Percentiles rank a stretch among this genome's conserved stretches.
Evolutionary conservation across 92 coral and sea anemone species (phyloP).

Genomic region (Zoanthus gigantus): DNA sequence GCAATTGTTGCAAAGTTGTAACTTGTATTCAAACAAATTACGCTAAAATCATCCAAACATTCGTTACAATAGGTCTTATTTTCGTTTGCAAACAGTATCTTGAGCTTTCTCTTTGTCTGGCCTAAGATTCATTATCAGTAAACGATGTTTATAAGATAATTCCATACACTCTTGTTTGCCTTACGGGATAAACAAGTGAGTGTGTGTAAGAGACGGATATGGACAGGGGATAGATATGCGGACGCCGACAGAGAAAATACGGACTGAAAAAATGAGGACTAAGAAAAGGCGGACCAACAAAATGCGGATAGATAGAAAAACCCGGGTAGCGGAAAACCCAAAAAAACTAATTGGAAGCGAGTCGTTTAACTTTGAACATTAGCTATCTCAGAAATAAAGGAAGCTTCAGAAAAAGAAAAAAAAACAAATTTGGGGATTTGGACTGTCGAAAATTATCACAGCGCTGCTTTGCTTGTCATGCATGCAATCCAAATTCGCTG

Average conservation of each 20-base stretch:
- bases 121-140: not conserved
- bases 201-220: not conserved
- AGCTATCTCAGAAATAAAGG: slow-evolving; percentile 8
- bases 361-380: not conserved
- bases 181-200: not conserved
- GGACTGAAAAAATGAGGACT: not conserved
- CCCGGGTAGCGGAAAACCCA: not conserved
- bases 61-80: not conserved
- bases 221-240: no score
- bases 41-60: not conserved
- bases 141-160: not conserved
- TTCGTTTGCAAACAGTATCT: not conserved
- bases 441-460: not conserved
- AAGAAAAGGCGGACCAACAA: not conserved
- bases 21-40: not conserved
- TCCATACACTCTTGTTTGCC: not conserved
- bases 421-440: not conserved
- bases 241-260: no score
- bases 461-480: slow-evolving; percentile 9
- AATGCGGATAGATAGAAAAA: not conserved
- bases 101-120: not conserved
- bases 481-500: not conserved
- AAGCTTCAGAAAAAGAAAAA: not conserved
- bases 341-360: not conserved
- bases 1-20: not conserved